A percentile compares a stretch with the other conserved stretches of the same genome.
Evolutionary conservation across 2,113 vertebrate genomes (phyloP).

Genomic region (Cyanocitta stelleri): DNA sequence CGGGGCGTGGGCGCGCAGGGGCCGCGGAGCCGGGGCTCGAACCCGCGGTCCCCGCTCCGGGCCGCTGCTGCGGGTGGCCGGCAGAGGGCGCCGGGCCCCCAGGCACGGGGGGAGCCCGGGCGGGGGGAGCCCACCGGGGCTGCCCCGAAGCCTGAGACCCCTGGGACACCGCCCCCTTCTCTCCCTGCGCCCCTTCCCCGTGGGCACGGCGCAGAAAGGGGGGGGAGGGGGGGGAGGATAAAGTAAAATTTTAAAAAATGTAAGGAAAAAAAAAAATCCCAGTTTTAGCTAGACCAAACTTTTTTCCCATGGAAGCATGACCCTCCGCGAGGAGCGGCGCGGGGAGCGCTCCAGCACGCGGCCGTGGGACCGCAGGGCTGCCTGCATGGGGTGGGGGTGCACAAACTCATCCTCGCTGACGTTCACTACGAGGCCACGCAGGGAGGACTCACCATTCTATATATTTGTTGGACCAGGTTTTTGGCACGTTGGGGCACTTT

Average conservation of each 20-base stretch:
- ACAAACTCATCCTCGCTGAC: not conserved
- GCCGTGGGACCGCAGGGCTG: not conserved
- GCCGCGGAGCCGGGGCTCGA: not conserved
- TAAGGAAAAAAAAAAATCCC: not conserved
- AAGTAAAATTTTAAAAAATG: not conserved
- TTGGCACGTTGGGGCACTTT: not conserved
- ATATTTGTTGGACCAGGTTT: not conserved
- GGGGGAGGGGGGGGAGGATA: fast-evolving
- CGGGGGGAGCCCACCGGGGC: not conserved
- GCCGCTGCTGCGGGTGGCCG: not conserved
- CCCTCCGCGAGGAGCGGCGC: not conserved
- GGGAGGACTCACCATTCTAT: not conserved
- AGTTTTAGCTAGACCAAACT: fast-evolving
- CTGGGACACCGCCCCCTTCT: not conserved
- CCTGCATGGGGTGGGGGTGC: not conserved
- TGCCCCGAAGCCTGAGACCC: not conserved
- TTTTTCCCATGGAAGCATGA: fast-evolving
- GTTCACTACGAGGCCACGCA: fast-evolving
- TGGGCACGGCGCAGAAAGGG: fast-evolving
- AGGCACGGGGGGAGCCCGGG: not conserved
- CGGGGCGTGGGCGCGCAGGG: not conserved
- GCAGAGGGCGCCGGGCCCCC: slow-evolving; percentile 35
- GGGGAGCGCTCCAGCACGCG: not conserved
- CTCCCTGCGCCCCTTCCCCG: fast-evolving
- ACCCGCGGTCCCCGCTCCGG: fast-evolving